A percentile compares a stretch with the other conserved stretches of the same genome.
These are phyloP conservation scores for Lutjanus erythropterus DNA, from an alignment of 2,113 vertebrate species.

Conservation along the genomic window DNA sequence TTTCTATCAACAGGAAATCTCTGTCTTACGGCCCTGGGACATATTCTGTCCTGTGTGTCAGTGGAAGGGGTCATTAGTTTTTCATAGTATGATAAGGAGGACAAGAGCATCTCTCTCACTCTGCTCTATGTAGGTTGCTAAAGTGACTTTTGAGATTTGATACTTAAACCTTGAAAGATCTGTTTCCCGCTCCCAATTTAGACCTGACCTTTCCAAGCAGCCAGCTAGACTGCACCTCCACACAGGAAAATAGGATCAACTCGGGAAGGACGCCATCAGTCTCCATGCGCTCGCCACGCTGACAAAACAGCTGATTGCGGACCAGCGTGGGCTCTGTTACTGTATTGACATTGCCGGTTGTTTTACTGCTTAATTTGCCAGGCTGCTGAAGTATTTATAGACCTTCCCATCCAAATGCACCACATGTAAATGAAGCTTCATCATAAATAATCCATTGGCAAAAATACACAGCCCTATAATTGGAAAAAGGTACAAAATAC, in stretches of 20 bases:
- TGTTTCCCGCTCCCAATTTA: constrained; percentile 71
- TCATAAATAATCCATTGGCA: constrained; percentile 64
- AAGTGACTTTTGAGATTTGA: constrained; percentile 76
- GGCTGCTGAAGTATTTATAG: constrained; percentile 68
- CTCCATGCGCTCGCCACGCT: background rate
- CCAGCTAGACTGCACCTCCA: constrained; percentile 33
- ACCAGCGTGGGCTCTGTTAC: constrained; percentile 8
- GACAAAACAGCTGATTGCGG: constrained; percentile 28
- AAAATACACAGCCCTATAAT: constrained; percentile 26
- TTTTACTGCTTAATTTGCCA: constrained; percentile 57
- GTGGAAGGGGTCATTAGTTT: constrained; percentile 51
- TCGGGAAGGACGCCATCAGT: constrained; percentile 47
- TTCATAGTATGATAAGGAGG: constrained; percentile 39
- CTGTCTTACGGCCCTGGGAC: no score
- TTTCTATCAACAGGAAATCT: no score
- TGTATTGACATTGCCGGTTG: constrained; percentile 46
- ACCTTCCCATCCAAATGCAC: constrained; percentile 27
- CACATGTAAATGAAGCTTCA: constrained; percentile 61
- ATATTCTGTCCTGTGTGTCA: background rate
- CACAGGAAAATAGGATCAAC: constrained; percentile 52
- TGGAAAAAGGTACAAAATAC: constrained; percentile 63
- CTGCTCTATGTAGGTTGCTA: constrained; percentile 27
- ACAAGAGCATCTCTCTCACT: constrained; percentile 48
- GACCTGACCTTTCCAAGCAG: constrained; percentile 72
- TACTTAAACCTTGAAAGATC: constrained; percentile 72